Evolutionary conservation across 2,797 vertebrate genomes (phyloP).

Genomic region (Pristis pectinata): DNA sequence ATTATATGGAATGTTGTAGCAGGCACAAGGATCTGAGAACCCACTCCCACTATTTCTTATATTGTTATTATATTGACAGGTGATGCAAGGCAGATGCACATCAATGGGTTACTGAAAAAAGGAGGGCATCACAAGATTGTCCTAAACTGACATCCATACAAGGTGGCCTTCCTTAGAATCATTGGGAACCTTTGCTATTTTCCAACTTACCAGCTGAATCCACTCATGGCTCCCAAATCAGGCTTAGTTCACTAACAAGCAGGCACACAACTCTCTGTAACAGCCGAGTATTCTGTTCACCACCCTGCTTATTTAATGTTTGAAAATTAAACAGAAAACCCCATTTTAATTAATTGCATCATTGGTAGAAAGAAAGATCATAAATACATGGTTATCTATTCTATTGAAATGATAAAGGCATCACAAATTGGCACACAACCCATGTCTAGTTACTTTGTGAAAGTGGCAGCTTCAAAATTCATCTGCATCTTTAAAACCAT

Average conservation of each 20-base stretch:
- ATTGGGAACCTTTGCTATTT: not conserved
- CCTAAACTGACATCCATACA: not conserved
- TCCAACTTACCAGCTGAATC: not conserved
- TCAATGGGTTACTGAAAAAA: not conserved
- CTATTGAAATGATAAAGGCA: no score
- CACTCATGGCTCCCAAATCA: not conserved
- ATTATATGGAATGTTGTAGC: no score
- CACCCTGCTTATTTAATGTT: not conserved
- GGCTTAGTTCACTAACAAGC: no score
- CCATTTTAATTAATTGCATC: not conserved
- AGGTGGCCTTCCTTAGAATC: not conserved
- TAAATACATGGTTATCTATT: not conserved
- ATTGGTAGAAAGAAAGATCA: not conserved
- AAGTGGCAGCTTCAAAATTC: no score
- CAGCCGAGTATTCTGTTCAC: not conserved
- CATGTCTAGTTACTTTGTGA: no score
- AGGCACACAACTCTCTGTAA: not conserved
- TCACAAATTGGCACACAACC: no score
- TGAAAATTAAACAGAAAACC: not conserved
- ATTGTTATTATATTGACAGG: not conserved
- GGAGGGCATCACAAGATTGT: not conserved
- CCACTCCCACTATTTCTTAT: no score
- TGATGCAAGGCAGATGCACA: not conserved
- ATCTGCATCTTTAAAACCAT: no score
- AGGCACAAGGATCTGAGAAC: no score